Conservation (phyloP, 2,888 invertebrate species). For the Cyaniris semiargus region DNA sequence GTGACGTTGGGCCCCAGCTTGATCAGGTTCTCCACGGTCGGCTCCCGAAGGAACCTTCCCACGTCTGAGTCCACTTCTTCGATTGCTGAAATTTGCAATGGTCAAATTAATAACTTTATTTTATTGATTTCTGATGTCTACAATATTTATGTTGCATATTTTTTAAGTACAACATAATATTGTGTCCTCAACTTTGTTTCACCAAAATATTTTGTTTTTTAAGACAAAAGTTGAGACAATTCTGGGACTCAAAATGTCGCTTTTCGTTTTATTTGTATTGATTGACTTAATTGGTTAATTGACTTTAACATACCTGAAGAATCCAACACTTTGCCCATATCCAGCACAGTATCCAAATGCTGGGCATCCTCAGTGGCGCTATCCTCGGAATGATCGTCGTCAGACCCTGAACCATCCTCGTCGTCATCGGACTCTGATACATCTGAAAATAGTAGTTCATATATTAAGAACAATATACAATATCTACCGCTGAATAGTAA, state of each 20-base stretch:
- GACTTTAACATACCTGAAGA: constrained; percentile 46
- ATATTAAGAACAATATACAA: too few relatives aligned
- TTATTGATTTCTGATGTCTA: too few relatives aligned
- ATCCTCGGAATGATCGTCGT: constrained; percentile 54
- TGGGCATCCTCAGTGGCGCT: constrained; percentile 58
- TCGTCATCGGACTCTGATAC: constrained; percentile 64
- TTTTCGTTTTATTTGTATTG: too few relatives aligned
- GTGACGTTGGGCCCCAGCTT: constrained; percentile 55
- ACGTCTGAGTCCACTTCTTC: constrained; percentile 61
- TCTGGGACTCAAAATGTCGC: too few relatives aligned
- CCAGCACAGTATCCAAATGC: constrained; percentile 46
- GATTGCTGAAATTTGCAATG: constrained; percentile 48
- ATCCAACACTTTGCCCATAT: constrained; percentile 47
- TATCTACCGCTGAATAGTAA: too few relatives aligned
- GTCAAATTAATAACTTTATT: neutral
- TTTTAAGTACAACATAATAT: too few relatives aligned
- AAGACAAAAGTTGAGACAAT: too few relatives aligned
- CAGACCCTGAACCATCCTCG: constrained; percentile 49
- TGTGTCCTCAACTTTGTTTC: too few relatives aligned
- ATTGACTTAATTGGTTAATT: too few relatives aligned
- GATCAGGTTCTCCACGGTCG: constrained; percentile 55
- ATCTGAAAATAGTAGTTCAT: constrained; percentile 45
- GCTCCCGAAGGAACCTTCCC: constrained; percentile 57
- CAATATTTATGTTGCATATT: too few relatives aligned
- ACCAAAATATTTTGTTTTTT: too few relatives aligned